phyloP scores from a whole-genome alignment of 2,113 vertebrate species.

The Reinhardtius hippoglossoides region DNA sequence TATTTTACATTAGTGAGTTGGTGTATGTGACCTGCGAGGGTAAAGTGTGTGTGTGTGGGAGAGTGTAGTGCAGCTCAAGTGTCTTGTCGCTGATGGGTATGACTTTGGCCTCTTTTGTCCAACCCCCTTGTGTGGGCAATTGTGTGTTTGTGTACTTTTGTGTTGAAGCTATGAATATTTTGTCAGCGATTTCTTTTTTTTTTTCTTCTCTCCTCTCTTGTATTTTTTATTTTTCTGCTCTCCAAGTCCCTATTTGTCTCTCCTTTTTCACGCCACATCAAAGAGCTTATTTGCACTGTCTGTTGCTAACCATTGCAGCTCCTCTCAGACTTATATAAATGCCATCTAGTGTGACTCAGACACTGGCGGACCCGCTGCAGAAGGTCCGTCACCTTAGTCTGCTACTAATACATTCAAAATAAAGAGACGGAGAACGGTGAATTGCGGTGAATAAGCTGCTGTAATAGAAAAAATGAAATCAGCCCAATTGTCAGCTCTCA shows the following conservation, averaged over 20 bases:
- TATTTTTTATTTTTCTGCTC: not conserved
- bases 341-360: constrained; percentile 57
- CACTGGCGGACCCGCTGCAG: constrained; percentile 15
- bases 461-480: constrained; percentile 16
- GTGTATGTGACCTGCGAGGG: constrained; percentile 41
- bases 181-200: constrained; percentile 23
- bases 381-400: constrained; percentile 27
- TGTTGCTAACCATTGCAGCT: constrained; percentile 36
- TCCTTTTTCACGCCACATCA: constrained; percentile 30
- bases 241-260: not conserved
- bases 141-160: constrained; percentile 34
- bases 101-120: constrained; percentile 58
- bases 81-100: constrained; percentile 43
- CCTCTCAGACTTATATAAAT: constrained; percentile 61
- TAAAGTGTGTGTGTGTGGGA: constrained; percentile 58
- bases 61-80: constrained; percentile 58
- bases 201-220: not conserved
- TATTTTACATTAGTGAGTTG: constrained; percentile 15
- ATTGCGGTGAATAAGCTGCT: constrained; percentile 6
- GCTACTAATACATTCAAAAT: constrained; percentile 24
- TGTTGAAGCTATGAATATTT: constrained; percentile 29
- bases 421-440: not conserved
- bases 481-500: constrained; percentile 9
- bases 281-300: constrained; percentile 47
- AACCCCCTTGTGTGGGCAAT: constrained; percentile 61